Percentiles rank a stretch among this genome's conserved stretches.
Evolutionary conservation across 2,797 vertebrate species (phyloP).

Genomic region (Holocentrus rufus): DNA sequence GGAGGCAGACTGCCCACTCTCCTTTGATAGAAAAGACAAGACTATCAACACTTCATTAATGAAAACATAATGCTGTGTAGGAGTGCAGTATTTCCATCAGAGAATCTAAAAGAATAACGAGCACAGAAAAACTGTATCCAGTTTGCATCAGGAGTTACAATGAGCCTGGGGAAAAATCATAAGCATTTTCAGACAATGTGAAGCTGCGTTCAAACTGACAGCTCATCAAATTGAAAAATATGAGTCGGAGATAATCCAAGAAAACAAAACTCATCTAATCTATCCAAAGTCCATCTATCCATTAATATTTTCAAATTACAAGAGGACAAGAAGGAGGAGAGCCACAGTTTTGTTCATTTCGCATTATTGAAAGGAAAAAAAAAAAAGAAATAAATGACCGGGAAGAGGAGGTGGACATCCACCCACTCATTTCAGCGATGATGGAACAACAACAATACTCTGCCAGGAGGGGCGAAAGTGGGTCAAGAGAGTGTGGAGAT

Average conservation of each 20-base stretch:
- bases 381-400: conserved; percentile 21
- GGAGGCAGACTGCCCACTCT: neutral
- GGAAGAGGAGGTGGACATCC: conserved; percentile 21
- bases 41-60: neutral
- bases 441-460: conserved; percentile 6
- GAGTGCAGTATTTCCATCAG: no score
- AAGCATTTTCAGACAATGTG: conserved; percentile 20
- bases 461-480: conserved; percentile 38
- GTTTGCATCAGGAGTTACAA: neutral
- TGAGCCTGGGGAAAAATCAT: neutral
- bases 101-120: no score
- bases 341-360: conserved; percentile 29
- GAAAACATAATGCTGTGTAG: neutral
- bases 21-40: neutral
- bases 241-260: conserved; percentile 45
- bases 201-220: conserved; percentile 28
- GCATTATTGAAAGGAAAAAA: conserved; percentile 47
- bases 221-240: conserved; percentile 49
- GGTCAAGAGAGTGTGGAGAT: conserved; percentile 47
- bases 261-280: conserved; percentile 45
- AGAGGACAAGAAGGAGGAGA: conserved; percentile 28
- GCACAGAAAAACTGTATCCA: no score
- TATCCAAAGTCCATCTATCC: neutral
- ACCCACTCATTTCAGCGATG: conserved; percentile 32
- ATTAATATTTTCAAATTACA: conserved; percentile 44